Evolutionary conservation across 2,113 vertebrate genomes (phyloP), one percentile per base, ranked within the genome.

Genomic region (Melanotaenia duboulayi): DNA sequence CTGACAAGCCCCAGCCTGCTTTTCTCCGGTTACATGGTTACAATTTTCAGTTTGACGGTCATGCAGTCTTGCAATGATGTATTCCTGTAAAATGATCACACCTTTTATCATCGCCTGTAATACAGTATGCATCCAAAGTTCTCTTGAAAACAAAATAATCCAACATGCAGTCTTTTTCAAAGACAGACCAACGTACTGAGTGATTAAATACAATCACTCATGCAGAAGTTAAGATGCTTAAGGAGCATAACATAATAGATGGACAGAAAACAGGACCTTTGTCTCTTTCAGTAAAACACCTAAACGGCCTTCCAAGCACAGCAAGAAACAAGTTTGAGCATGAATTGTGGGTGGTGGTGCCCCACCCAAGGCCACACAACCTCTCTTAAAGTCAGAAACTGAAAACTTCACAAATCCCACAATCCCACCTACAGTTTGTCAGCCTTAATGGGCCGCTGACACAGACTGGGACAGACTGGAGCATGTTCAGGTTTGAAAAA

Each of bases 281-380:
- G 23, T 69, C 59, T 65, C 44, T 37, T 46, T 25, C 2, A 48
- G 39, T 44, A 23, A 35, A 59, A 40, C 35, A 35, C 32, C 42
- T 61, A 52, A 57, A 40, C 65, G 50, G 22, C 11, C n/a, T 48
- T 69, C 63, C 63, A 40, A 39, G 58, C 13, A 32, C 35, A 62
- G 16, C 19, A 32, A 62, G 10, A 20, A 77, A 84, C 87, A 83
- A 63, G 89, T 87, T 69, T 71, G 39, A 78, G 70, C 89, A 71
- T 39, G 84, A 79, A 65, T 79, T 54, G 23, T 56, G 28, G 63
- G 65, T 74, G 76, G 69, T 54, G 76, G 55, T 35, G 82, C 76
- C 58, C 2, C 78, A 40, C 87, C 87, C 80, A 58, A 54, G 61
- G 65, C 57, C 42, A 40, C 42, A 28, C 35, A 82, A 46, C 22